Base-by-base conservation (phyloP, 1,140 invertebrate species). In the Notospermus geniculatus region DNA sequence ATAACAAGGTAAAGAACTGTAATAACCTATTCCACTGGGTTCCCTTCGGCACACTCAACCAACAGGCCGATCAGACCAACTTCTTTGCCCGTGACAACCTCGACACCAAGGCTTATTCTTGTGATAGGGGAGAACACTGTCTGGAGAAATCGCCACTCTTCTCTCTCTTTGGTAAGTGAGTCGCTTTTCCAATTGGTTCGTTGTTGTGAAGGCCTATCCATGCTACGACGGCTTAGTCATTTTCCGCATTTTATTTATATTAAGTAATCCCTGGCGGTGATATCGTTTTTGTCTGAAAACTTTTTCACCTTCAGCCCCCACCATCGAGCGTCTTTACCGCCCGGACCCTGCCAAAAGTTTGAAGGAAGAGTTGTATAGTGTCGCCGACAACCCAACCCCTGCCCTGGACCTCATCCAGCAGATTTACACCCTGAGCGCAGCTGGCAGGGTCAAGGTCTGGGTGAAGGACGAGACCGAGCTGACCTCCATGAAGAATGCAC, bases 21-120 rank as follows among this genome's bases (percentile, higher is more conserved):
- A 66, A 62, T 52, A 72, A 69, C 58, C 60, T 69, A 53, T 28
- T 72, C 13, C 71, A 72, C 55, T 67, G 71, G 65, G 58, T 67
- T 30, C 63, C 66, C 17, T 72, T 71, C 58, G 63, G 60, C 2
- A 39, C 69, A 19, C 43, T 64, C 32, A 68, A 67, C 32, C 53
- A 64, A 22, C 63, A 62, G 4, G n/a, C 28, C 19, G 61, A 63
- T 19, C 32, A 62, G 1, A 64, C 67, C 9, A 69, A 69, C 53
- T 62, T 72, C 36, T 71, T 66, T 43, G 39, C 67, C 25, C 39
- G 66, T 15, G 69, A 71, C 36, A 67, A 62, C 22, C 5, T 57
- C 29, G 56, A 57, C 5, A 52, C 65, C 19, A 50, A 60, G 15
- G 30, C 30, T 13, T 43, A 56, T n/a, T 69, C 71, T 15, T 71